Conservation (phyloP, 1,140 invertebrate genomes). For the Penaeus chinensis region DNA sequence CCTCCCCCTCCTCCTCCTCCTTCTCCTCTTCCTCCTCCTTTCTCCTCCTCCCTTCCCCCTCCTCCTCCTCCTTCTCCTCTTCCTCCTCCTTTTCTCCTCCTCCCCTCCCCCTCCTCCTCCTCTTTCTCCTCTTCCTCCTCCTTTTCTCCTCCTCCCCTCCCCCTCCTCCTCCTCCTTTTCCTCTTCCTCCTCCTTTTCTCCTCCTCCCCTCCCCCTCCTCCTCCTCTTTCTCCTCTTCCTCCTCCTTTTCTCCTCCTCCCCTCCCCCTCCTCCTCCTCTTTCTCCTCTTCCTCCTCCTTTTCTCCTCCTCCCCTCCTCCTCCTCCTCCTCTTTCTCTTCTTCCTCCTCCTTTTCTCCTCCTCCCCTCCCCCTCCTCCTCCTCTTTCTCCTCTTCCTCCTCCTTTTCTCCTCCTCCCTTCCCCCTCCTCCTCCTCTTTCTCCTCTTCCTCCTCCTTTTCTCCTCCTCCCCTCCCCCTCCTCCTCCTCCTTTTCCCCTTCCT, state of each 20-base stretch:
- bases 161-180: too few relatives aligned
- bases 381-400: not conserved
- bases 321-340: too few relatives aligned
- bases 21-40: not conserved
- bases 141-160: not conserved
- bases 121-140: not conserved
- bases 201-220: too few relatives aligned
- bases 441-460: not conserved
- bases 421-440: not conserved
- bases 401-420: not conserved
- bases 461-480: not conserved
- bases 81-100: not conserved
- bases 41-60: not conserved
- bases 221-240: too few relatives aligned
- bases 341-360: too few relatives aligned
- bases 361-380: too few relatives aligned
- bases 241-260: too few relatives aligned
- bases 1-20: not conserved
- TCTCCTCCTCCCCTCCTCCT: too few relatives aligned
- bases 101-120: not conserved
- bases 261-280: too few relatives aligned
- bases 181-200: too few relatives aligned
- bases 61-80: too few relatives aligned
- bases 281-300: too few relatives aligned
- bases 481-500: not conserved